A percentile compares a stretch with the other conserved stretches of the same genome.
Conservation (phyloP, 1,140 invertebrate species). For the Leptinotarsa defecta region DNA sequence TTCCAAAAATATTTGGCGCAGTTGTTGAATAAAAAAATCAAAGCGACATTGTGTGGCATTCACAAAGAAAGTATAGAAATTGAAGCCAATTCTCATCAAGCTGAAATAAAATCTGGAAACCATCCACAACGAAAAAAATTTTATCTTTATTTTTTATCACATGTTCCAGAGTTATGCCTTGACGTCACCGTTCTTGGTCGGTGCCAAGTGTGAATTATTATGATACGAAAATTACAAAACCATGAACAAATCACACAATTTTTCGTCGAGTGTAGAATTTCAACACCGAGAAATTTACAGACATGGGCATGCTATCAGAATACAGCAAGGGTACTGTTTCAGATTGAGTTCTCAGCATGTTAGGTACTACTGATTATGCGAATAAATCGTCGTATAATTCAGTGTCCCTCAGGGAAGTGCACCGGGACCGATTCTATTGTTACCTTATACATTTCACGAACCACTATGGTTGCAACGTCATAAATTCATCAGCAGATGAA, state of each 20-base stretch:
- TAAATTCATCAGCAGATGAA: too few species aligned
- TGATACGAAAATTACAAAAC: conserved; percentile 6
- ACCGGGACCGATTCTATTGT: too few species aligned
- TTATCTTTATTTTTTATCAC: conserved; percentile 6
- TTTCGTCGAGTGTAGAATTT: background rate
- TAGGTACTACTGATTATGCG: too few species aligned
- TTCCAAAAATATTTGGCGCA: background rate
- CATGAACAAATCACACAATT: conserved; percentile 4
- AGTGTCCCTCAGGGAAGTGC: too few species aligned
- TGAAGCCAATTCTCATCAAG: background rate
- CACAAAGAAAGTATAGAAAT: conserved; percentile 6
- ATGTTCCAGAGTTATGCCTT: conserved; percentile 2
- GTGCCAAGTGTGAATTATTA: conserved; percentile 2
- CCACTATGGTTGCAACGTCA: too few species aligned
- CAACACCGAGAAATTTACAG: background rate
- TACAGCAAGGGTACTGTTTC: too few species aligned
- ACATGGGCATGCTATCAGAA: background rate
- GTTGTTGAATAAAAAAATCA: background rate
- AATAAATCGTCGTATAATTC: too few species aligned
- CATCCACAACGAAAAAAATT: conserved; percentile 4
- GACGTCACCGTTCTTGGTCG: background rate
- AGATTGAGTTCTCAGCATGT: too few species aligned
- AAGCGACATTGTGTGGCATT: background rate
- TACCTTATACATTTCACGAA: too few species aligned
- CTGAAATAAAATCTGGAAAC: conserved; percentile 8